Base-by-base conservation (phyloP, 2,113 vertebrate genomes). In the Tachysurus fulvidraco region DNA sequence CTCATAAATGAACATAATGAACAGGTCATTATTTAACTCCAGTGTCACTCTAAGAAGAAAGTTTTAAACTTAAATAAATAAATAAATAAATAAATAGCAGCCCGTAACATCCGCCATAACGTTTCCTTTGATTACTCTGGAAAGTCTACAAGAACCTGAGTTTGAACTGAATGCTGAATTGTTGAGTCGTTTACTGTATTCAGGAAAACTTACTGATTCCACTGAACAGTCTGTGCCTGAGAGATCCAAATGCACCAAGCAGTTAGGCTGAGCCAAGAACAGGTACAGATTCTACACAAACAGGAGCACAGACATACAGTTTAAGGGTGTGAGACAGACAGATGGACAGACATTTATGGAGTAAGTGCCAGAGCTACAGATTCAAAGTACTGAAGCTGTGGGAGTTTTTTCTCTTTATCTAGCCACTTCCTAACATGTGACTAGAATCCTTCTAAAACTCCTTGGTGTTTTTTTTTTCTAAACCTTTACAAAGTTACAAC, bases 191-290 rank as follows among this genome's bases (percentile, higher is more conserved):
- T n/a, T n/a, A n/a, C n/a, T 65, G n/a, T 14, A 16, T 64, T 81
- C 16, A 46, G 44, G 41, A 82, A 13, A 23, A 94, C 97, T 94
- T 88, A 97, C 97, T 92, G 90, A 93, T 90, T 98, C 97, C 13
- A 98, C 94, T 2, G 94, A 91, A 30, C 97, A 97, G 94, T 98
- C 97, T 0, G 97, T 97, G 50, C 95, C 96, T 0, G 96, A 96
- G 84, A 97, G 91, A 89, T 98, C 96, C 93, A 98, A 91, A 88
- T 97, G 96, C 41, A 97, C 95, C 89, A 98, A 93, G 76, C 96
- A 97, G 80, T 98, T 98, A 87, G 96, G 97, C 91, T 97, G 96
- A 86, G 97, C 96, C 93, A 98, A 89, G 90, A 98, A 97, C 81
- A 96, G 94, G 89, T 97, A 98, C 84, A 98, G 94, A 89, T 96